Evolutionary conservation across 2,888 invertebrate species (phyloP).

Genomic region (Tiphia femorata): DNA sequence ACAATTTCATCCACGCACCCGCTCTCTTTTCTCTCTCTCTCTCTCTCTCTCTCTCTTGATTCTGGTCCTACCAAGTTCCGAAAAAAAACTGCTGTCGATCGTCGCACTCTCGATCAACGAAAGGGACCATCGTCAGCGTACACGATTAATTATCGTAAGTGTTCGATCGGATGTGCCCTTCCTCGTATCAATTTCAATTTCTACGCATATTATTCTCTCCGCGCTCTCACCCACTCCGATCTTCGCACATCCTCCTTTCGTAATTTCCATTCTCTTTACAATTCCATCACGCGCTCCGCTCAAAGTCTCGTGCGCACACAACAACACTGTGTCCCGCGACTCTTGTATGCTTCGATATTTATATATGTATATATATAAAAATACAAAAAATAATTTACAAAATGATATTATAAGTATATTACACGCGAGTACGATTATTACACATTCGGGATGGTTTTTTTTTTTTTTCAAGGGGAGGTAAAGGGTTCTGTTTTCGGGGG

Average conservation of each 20-base stretch:
- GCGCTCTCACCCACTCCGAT: constrained; percentile 19
- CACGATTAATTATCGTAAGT: constrained; percentile 40
- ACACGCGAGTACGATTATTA: constrained; percentile 54
- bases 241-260: constrained; percentile 8
- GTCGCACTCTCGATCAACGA: constrained; percentile 46
- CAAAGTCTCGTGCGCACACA: constrained; percentile 36
- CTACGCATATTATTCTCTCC: background rate
- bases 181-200: background rate
- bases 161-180: constrained; percentile 28
- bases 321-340: constrained; percentile 36
- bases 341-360: constrained; percentile 46
- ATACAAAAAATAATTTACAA: constrained; percentile 66
- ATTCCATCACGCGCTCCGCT: background rate
- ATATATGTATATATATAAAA: constrained; percentile 60
- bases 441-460: constrained; percentile 25
- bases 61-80: background rate
- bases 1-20: too few species aligned
- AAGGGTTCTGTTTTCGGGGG: constrained; percentile 1
- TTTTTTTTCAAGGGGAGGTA: constrained; percentile 23
- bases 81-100: background rate
- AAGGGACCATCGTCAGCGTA: constrained; percentile 36
- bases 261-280: constrained; percentile 6
- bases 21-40: too few species aligned
- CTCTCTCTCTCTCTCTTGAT: too few species aligned
- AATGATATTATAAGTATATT: constrained; percentile 62